Percentiles rank a stretch among this genome's conserved stretches.
These are phyloP conservation scores for Drosophila tsacasi DNA, from an alignment of 1,140 invertebrate genomes.

Conservation along the genomic window DNA sequence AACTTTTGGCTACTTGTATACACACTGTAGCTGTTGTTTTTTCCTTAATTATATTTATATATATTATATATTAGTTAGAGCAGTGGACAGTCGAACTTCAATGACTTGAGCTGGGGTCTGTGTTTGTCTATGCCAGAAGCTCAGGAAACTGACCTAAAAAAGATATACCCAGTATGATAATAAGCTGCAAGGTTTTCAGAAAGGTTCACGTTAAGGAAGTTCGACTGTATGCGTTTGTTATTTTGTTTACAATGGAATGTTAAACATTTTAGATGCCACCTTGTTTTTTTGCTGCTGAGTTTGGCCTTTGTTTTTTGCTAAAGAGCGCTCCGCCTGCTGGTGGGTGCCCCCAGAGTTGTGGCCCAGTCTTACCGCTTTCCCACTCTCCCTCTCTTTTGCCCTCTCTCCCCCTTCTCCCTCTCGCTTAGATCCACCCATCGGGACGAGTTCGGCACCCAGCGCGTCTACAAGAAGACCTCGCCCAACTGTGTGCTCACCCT, in stretches of 20 bases:
- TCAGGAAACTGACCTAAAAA: too few relatives aligned
- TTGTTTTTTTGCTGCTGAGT: conserved; percentile 16
- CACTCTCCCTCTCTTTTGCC: not conserved
- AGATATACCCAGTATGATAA: too few relatives aligned
- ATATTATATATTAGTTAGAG: not conserved
- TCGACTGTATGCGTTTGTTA: conserved; percentile 5
- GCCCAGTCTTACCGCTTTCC: not conserved
- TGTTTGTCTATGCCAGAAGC: too few relatives aligned
- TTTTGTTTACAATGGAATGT: conserved; percentile 3
- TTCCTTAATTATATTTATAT: not conserved
- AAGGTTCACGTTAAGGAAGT: not conserved
- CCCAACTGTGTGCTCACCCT: conserved; percentile 93
- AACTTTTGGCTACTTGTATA: not conserved
- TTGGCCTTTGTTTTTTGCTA: conserved; percentile 8
- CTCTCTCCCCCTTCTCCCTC: not conserved
- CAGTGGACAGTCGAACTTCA: conserved; percentile 2
- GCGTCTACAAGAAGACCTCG: conserved; percentile 88
- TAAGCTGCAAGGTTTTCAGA: too few relatives aligned
- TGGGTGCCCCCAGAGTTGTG: not conserved
- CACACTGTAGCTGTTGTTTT: not conserved
- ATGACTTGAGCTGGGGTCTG: not conserved
- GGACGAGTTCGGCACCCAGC: conserved; percentile 81
- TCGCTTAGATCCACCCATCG: conserved; percentile 39
- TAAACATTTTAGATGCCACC: conserved; percentile 11
- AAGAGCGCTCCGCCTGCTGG: not conserved